Evolutionary conservation across 1,140 invertebrate genomes (phyloP), one percentile per base, ranked within the genome.

Genomic region (Nomia melanderi): DNA sequence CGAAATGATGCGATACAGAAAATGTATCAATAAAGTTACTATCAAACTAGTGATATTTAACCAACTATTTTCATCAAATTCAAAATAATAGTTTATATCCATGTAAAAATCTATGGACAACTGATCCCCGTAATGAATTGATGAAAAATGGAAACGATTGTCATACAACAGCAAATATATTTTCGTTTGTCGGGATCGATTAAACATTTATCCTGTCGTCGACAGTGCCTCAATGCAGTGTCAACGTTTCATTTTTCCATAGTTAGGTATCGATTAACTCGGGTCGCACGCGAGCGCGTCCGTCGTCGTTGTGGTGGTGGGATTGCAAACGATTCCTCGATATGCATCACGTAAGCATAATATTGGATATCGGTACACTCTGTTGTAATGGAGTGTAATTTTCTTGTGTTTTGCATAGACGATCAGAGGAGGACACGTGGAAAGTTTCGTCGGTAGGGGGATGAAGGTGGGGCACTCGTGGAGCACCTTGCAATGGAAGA

Each of bases 361-460:
- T 79, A 63, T 75, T 75, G 72, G 81, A 83, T 88, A 87, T 89
- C 75, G 84, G 77, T 80, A 85, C 84, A 86, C 79, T 81, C 59
- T 85, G 82, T 57, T 56, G 78, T 85, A 87, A 88, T 87, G 79
- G 80, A 73, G 70, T 50, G 77, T 84, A 86, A 88, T 89, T 85
- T 44, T 77, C 50, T 59, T 44, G 75, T 86, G 82, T 89, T 88
- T 90, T 88, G 86, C 88, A 89, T 89, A 79, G 72, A 71, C 83
- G 83, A 88, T 87, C 79, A 81, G 77, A 78, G 54, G 47, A 44
- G 14, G 75, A 80, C 57, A 80, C 87, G 87, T 79, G 88, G 80
- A 66, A 86, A 67, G 81, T 72, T 77, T 78, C 50, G 62, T 44
- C 50, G 65, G 20, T 39, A 5, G 66, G 50, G 31, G 54, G 4